Base-by-base conservation (phyloP, 2,113 vertebrate genomes). In the Barbus barbus region DNA sequence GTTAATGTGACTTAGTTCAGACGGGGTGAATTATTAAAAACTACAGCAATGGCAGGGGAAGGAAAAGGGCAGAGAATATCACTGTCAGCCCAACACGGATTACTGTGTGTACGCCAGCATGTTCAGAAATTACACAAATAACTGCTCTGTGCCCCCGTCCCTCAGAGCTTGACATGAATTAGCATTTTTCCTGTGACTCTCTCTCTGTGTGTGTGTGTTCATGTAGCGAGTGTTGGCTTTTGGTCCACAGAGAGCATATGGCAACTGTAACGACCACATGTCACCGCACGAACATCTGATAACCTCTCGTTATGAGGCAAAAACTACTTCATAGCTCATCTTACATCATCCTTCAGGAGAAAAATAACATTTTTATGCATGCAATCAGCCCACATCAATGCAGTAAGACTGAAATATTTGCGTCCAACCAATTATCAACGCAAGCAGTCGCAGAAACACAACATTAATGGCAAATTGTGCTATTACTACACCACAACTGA, bases 21-120 rank as follows among this genome's bases (percentile, higher is more conserved):
- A 90, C 90, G 90, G 87, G 84, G 87, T 94, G 92, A 91, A 94
- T 94, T 92, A 95, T 94, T 94, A 90, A 94, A 89, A 36, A 89
- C 90, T 24, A 36, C 41, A 14, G 41, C 78, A 65, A 88, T 89
- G 86, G 26, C 20, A 53, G 90, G 76, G 78, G 86, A 87, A 83
- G 87, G 85, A 90, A 89, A 93, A 76, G 89, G 89, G 87, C 87
- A 86, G 87, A 4, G 60, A 89, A 87, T 84, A 91, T 88, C 88
- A 85, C 87, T 87, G 85, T 69, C 85, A 44, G 75, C 83, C 73
- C 44, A 83, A 88, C 77, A 84, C 9, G 85, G 85, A 88, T 88
- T 83, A 90, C 51, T 80, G 82, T 41, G 71, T 85, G 71, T 51
- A 71, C n/a, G 51, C 16, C 31, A 38, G 31, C 72, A 73, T 61